Conservation (phyloP, 2,888 invertebrate genomes). For the Scaptomyza polygonia region DNA sequence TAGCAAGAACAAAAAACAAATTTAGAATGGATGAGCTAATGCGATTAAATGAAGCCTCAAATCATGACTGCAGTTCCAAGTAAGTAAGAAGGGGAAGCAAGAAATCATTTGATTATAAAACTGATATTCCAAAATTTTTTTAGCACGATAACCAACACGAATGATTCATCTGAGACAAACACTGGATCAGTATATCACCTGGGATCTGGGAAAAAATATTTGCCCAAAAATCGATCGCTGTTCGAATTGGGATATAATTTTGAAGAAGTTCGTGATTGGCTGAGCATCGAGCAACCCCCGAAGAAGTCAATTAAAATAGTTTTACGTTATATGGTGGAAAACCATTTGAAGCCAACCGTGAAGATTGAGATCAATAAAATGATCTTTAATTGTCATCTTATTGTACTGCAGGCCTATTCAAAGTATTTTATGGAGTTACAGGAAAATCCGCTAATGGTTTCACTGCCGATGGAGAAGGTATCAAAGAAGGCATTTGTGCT, state of each 20-base stretch:
- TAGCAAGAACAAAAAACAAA: neutral
- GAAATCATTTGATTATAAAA: no score
- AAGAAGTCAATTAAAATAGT: conserved; percentile 42
- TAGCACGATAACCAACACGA: no score
- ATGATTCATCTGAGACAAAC: conserved; percentile 18
- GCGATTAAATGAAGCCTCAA: conserved; percentile 2
- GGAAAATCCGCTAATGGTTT: conserved; percentile 32
- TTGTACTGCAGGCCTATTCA: conserved; percentile 80
- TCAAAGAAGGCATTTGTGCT: conserved; percentile 87
- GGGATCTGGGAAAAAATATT: conserved; percentile 46
- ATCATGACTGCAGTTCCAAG: conserved; percentile 7
- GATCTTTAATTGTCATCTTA: conserved; percentile 75
- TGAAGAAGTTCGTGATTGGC: conserved; percentile 52
- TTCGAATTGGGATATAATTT: conserved; percentile 59
- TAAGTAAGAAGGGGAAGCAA: no score
- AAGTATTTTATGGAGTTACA: conserved; percentile 70
- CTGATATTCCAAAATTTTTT: no score
- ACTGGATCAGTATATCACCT: conserved; percentile 36
- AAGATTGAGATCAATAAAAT: conserved; percentile 56
- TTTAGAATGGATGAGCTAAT: conserved; percentile 43
- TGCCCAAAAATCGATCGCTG: conserved; percentile 44
- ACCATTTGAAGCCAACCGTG: conserved; percentile 54
- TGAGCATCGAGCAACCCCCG: conserved; percentile 29
- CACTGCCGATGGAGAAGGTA: conserved; percentile 81
- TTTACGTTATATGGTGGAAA: conserved; percentile 61